phyloP scores from a whole-genome alignment of 2,888 invertebrate genomes.

The Seira sanloemensis region DNA sequence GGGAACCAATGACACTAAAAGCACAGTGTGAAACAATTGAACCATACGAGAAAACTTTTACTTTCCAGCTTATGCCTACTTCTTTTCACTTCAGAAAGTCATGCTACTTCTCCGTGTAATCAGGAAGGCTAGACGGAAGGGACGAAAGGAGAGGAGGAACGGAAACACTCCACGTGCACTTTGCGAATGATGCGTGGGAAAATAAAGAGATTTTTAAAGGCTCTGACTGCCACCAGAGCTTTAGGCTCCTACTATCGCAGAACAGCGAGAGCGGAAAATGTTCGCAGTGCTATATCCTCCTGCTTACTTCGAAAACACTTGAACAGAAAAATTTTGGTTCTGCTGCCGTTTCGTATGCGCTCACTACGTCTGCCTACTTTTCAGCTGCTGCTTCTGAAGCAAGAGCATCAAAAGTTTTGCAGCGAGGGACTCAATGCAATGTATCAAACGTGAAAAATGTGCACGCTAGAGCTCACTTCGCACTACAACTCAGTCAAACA shows the following conservation, averaged over 20 bases:
- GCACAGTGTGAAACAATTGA: not conserved
- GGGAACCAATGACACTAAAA: not conserved
- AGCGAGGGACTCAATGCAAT: not conserved
- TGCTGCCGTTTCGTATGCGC: not conserved
- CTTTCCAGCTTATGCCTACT: conserved; percentile 23
- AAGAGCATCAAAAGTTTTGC: not conserved
- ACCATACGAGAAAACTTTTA: not conserved
- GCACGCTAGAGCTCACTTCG: not conserved
- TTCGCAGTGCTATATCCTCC: not conserved
- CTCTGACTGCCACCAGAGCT: not conserved
- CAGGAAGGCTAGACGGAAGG: not conserved
- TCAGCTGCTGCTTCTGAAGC: not conserved
- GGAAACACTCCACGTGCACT: conserved; percentile 65
- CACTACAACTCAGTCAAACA: not conserved
- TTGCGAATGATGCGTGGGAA: conserved; percentile 63
- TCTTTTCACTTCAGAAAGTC: conserved; percentile 16
- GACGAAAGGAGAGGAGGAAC: conserved; percentile 38
- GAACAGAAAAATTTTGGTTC: not conserved
- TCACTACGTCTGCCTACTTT: not conserved
- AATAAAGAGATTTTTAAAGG: conserved; percentile 1
- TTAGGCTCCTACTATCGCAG: not conserved
- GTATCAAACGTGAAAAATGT: not conserved
- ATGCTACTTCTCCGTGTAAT: not conserved
- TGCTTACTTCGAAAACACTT: not conserved
- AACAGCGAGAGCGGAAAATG: not conserved